Evolutionary conservation across 2,113 vertebrate species (phyloP).

Genomic region (Podarcis cretensis): DNA sequence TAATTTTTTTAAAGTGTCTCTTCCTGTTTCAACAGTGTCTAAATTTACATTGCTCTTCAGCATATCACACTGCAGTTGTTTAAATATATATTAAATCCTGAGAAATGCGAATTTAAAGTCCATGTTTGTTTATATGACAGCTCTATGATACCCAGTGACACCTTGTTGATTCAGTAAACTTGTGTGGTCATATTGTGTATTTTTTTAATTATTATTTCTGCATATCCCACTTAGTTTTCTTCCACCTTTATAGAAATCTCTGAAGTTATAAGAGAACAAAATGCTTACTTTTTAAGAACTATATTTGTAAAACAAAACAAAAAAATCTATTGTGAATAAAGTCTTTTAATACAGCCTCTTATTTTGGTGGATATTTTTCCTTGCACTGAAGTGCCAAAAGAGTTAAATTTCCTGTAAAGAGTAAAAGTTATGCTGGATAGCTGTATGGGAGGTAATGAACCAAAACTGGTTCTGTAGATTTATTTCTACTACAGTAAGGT

Average conservation of each 20-base stretch:
- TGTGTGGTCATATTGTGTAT: conserved; percentile 75
- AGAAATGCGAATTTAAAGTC: conserved; percentile 60
- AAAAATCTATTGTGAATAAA: conserved; percentile 97
- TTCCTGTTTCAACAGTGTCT: conserved; percentile 42
- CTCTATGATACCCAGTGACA: conserved; percentile 74
- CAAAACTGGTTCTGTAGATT: background rate
- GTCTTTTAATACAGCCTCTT: conserved; percentile 91
- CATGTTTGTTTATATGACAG: conserved; percentile 68
- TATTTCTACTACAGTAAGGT: background rate
- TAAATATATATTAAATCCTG: conserved; percentile 51
- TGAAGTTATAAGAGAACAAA: conserved; percentile 89
- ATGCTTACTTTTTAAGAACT: conserved; percentile 98
- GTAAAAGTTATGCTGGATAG: background rate
- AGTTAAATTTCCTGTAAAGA: background rate
- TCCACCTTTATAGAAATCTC: conserved; percentile 92
- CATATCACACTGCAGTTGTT: conserved; percentile 55
- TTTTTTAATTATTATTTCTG: conserved; percentile 80
- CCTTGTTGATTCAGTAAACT: conserved; percentile 69
- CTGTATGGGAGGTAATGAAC: background rate
- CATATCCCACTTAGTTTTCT: conserved; percentile 81
- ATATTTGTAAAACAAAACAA: conserved; percentile 96
- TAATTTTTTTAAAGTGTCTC: background rate
- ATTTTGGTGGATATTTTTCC: conserved; percentile 50
- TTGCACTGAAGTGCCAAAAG: too few species aligned
- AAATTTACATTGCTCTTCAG: conserved; percentile 42